Base-by-base conservation (phyloP, 2,888 invertebrate species). In the Rotaria magnacalcarata region DNA sequence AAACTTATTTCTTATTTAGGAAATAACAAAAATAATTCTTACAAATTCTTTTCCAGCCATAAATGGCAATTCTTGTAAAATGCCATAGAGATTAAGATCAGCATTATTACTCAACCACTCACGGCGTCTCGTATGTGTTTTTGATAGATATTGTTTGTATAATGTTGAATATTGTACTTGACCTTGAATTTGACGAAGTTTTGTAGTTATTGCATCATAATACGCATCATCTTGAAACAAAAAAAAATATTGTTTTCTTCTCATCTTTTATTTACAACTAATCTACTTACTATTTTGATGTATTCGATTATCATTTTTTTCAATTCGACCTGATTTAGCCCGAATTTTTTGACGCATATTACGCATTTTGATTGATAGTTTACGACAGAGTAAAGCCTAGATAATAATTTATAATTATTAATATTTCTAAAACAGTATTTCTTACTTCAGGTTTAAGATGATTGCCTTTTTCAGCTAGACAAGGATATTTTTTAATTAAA, bases 41-140 rank as follows among this genome's bases (percentile, higher is more conserved):
- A 80, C 80, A 24, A 80, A 80, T 80, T 80, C 80, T 80, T 80
- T 80, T 80, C 80, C 80, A 80, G 80, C 80, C 80, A 80, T 80
- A n/a, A 80, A 80, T 47, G 80, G 80, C 24, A 80, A 80, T 80
- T 80, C 80, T 47, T 80, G 80, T 80, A 80, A 80, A 47, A 80
- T 80, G 7, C 80, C 80, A 47, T 80, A 80, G 1, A 80, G 47
- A 80, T 80, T 80, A n/a, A 80, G 47, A 80, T 80, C 80, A 80
- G 80, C 80, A 80, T 80, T 80, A 11, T 47, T 47, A 47, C 80
- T 80, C 19, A 80, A 47, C 80, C 80, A 80, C 47, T 80, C 80
- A 47, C 80, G 80, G 24, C 80, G 80, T 47, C 80, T 24, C 10
- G 80, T 80, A 80, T 80, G 80, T 47, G 80, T 80, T 47, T 80